These are phyloP conservation scores for Halocynthia aurantium DNA, from an alignment of 23 tunicate species.

Conservation along the genomic window DNA sequence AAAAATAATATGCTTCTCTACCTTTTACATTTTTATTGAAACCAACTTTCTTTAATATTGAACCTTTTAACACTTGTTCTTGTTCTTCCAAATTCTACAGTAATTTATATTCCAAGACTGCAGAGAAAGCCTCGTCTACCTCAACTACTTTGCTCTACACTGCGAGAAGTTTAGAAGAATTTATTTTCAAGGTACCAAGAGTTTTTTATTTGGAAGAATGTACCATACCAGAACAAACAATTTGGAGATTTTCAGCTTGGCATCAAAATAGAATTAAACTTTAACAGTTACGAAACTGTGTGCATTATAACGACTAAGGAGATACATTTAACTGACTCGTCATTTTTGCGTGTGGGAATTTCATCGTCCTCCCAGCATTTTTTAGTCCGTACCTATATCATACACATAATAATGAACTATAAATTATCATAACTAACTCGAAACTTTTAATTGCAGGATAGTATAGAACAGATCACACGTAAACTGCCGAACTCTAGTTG, in stretches of 20 bases:
- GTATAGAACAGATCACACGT: conserved; percentile 37
- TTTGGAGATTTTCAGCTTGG: conserved; percentile 1
- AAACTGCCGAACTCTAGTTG: conserved; percentile 9
- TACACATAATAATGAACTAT: background rate
- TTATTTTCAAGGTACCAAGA: conserved; percentile 62
- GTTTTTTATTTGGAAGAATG: background rate
- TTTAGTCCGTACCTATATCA: no score
- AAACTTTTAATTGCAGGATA: conserved; percentile 25
- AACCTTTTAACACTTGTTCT: background rate
- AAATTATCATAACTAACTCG: no score
- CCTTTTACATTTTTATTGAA: no score
- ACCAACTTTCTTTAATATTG: background rate
- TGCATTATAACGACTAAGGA: no score
- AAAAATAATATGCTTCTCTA: no score
- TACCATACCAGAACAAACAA: no score
- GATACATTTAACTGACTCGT: background rate
- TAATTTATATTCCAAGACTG: background rate
- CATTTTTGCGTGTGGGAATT: background rate
- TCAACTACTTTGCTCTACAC: conserved; percentile 36
- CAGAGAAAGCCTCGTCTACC: background rate
- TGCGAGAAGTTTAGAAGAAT: conserved; percentile 51
- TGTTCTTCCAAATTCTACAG: background rate
- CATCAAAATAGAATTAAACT: background rate
- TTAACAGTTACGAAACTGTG: background rate
- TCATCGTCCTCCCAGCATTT: background rate